Evolutionary conservation across 2,797 vertebrate species (phyloP).

Genomic region (Acanthurus leucopareius): DNA sequence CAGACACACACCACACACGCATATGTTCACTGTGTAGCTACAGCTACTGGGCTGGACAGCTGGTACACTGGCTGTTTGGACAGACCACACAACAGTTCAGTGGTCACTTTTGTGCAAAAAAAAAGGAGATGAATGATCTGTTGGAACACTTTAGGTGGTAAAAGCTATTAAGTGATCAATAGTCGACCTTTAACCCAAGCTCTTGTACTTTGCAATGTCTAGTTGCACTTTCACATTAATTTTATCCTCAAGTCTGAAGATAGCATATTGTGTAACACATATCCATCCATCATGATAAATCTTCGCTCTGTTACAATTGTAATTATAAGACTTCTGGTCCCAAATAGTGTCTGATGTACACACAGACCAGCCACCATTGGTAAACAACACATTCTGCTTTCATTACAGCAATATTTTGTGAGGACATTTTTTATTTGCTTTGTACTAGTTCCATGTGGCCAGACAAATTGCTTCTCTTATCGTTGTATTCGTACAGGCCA

Average conservation of each 20-base stretch:
- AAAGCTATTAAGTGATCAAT: neutral
- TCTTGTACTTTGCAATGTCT: neutral
- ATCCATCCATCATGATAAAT: conserved; percentile 27
- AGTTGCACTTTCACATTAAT: conserved; percentile 11
- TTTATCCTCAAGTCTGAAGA: conserved; percentile 23
- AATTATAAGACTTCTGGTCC: conserved; percentile 31
- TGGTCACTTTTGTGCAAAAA: neutral
- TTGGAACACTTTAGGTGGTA: neutral
- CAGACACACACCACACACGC: neutral
- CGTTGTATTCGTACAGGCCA: conserved; percentile 1
- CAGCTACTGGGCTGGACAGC: neutral
- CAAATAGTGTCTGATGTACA: conserved; percentile 15
- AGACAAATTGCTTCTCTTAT: conserved; percentile 38
- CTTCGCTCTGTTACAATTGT: conserved; percentile 20
- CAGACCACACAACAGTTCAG: neutral
- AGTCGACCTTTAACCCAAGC: neutral
- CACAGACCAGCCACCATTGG: conserved; percentile 21
- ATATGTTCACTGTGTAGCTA: neutral
- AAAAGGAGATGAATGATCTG: neutral
- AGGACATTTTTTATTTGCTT: conserved; percentile 48
- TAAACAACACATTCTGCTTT: conserved; percentile 60
- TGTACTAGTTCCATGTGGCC: conserved; percentile 32
- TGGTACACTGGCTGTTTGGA: neutral
- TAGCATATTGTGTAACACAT: conserved; percentile 24
- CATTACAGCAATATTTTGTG: conserved; percentile 38